Percentiles rank a stretch among this genome's conserved stretches.
Conservation (phyloP, 2,888 invertebrate genomes). For the Neoaliturus tenellus region DNA sequence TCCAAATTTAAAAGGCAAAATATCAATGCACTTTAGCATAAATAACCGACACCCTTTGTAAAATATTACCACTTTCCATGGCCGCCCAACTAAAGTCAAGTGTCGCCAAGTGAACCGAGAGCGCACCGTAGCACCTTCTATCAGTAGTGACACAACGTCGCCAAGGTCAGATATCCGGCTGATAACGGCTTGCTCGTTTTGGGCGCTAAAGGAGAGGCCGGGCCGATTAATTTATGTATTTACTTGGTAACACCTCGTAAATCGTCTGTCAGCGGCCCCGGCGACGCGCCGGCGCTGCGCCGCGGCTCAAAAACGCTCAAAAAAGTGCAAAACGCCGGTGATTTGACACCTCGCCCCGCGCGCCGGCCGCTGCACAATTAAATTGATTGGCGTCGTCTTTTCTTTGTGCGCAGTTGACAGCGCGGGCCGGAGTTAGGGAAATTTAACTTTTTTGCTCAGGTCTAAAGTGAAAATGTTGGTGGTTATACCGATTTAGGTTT, state of each 20-base stretch:
- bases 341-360: slow-evolving; percentile 42
- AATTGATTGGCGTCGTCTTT: neutral
- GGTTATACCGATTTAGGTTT: too few species aligned
- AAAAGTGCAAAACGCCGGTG: slow-evolving; percentile 13
- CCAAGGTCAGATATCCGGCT: slow-evolving; percentile 69
- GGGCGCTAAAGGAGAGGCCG: neutral
- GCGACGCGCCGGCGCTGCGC: slow-evolving; percentile 33
- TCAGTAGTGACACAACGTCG: neutral
- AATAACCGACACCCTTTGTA: too few species aligned
- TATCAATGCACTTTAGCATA: too few species aligned
- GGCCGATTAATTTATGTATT: slow-evolving; percentile 49
- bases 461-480: neutral
- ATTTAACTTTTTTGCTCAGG: neutral
- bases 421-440: neutral
- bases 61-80: too few species aligned
- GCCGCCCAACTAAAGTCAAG: too few species aligned
- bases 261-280: slow-evolving; percentile 4
- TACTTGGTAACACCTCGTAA: slow-evolving; percentile 13
- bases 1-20: too few species aligned
- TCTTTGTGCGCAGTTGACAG: neutral
- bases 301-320: neutral
- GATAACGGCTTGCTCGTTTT: slow-evolving; percentile 16
- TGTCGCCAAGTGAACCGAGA: neutral
- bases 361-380: slow-evolving; percentile 2
- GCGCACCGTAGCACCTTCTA: neutral